Evolutionary conservation across 2,113 vertebrate genomes (phyloP), one percentile per base, ranked within the genome.

Genomic region (Athene cunicularia): DNA sequence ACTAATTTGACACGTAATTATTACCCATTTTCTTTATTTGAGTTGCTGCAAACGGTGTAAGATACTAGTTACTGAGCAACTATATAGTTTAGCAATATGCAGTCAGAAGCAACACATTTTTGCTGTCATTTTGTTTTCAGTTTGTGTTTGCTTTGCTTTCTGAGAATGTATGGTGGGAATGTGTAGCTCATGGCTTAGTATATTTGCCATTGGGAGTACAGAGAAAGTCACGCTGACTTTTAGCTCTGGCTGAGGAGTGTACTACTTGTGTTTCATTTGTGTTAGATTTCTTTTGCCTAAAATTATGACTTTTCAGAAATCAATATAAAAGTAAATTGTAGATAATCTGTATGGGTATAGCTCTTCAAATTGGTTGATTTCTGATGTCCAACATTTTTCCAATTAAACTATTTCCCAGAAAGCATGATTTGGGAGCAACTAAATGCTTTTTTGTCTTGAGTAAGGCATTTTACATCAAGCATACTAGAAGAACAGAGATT

Each of bases 201-300:
- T 58, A 55, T 77, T 96, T 95, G 41, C 63, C 19, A 30, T 5
- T 19, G 47, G 19, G 18, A 74, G 24, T 68, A 56, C 11, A 72
- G 30, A 62, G 35, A 63, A 81, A 79, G 15, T 56, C 13, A 17
- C 0, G 0, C 15, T 88, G 27, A n/a, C 39, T 71, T 88, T 50
- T 73, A 85, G 19, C 20, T 71, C 53, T 94, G 55, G 4, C 86
- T 88, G 28, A 77, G 41, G 7, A 92, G 22, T 8, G 1, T 68
- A 28, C 20, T 37, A 3, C 35, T 66, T 82, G 14, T 41, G 8
- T 86, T 94, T 84, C 6, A 18, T 32, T 88, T 86, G 35, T 56
- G 64, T 86, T 88, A 55, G 28, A 52, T 93, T 93, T 94, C 37
- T 87, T 95, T 93, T 85, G 24, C 41, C 67, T 90, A 74, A 86